phyloP scores from a whole-genome alignment of 2,888 invertebrate species.

The Achlya flavicornis region DNA sequence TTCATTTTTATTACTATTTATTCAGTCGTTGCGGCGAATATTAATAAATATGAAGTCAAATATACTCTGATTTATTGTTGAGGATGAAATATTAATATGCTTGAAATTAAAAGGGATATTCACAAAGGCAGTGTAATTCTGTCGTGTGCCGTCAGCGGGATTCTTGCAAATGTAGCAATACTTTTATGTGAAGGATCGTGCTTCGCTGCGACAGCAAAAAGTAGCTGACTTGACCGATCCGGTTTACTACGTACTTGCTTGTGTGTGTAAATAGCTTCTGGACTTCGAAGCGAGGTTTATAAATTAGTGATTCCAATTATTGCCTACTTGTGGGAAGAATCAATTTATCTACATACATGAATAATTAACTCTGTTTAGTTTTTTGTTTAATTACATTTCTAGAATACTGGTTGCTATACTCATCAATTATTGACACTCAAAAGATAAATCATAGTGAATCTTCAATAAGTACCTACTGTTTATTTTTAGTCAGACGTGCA shows the following conservation, averaged over 20 bases:
- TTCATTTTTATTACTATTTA: not conserved
- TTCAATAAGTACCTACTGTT: not conserved
- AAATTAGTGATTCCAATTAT: conserved; percentile 29
- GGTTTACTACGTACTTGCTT: conserved; percentile 30
- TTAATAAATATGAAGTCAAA: not conserved
- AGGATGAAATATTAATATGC: conserved; percentile 12
- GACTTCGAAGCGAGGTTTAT: conserved; percentile 16
- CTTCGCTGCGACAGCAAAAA: conserved; percentile 43
- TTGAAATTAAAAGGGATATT: conserved; percentile 25
- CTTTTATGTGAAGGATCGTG: conserved; percentile 48
- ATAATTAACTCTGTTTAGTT: not conserved
- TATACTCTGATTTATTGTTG: not conserved
- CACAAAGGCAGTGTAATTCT: conserved; percentile 27
- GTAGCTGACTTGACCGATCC: conserved; percentile 43
- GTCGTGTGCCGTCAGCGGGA: conserved; percentile 35
- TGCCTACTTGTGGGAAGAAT: not conserved
- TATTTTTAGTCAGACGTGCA: not conserved
- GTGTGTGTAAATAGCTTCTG: conserved; percentile 25
- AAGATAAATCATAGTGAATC: not conserved
- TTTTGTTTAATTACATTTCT: not conserved
- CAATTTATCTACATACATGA: not conserved
- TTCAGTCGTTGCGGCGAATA: not conserved
- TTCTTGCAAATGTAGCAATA: conserved; percentile 41
- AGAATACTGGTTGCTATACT: no score
- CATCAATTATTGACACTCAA: not conserved